Conservation (phyloP, 2,113 vertebrate species). For the Gopherus evgoodei region DNA sequence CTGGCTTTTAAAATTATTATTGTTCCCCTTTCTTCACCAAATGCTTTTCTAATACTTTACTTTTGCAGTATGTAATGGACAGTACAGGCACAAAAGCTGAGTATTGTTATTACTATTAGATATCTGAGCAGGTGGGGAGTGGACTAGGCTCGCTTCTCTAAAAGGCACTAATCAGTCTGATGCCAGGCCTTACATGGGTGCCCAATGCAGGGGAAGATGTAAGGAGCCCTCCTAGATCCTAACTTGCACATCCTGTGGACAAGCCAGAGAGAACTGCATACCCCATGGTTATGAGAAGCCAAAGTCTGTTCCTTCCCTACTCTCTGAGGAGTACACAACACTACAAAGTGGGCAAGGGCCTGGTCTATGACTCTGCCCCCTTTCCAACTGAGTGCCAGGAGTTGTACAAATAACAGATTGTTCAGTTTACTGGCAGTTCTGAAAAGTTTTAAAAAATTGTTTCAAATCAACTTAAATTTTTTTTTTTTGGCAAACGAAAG, state of each 20-base stretch:
- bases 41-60: not conserved
- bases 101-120: not conserved
- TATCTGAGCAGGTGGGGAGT: not conserved
- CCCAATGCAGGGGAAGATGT: not conserved
- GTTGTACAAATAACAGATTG: not conserved
- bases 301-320: not conserved
- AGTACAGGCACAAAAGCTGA: not conserved
- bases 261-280: not conserved
- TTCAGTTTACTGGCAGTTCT: not conserved
- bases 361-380: not conserved
- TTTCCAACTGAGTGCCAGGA: not conserved
- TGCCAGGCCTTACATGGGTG: not conserved
- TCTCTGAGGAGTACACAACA: not conserved
- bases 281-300: not conserved
- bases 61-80: not conserved
- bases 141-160: not conserved
- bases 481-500: not conserved
- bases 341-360: not conserved
- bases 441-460: not conserved
- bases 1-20: not conserved
- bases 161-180: not conserved
- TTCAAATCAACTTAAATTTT: not conserved
- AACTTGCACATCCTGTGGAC: not conserved
- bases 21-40: not conserved
- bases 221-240: not conserved